Conservation (phyloP, 2,888 invertebrate genomes). For the Crocallis elinguaria region DNA sequence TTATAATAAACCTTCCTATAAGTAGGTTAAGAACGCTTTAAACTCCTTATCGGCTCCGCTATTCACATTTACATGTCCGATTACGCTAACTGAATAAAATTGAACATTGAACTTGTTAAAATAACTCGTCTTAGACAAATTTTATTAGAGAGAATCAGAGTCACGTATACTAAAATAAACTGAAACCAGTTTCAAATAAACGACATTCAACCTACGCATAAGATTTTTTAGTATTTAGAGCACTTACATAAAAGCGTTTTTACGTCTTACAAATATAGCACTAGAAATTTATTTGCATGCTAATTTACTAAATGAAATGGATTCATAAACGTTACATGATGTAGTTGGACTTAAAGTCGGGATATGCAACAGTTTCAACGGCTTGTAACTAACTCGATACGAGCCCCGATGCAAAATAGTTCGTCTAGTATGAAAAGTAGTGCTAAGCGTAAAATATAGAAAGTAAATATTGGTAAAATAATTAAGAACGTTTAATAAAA, state of each 20-base stretch:
- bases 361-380: constrained; percentile 45
- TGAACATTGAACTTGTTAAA: constrained; percentile 31
- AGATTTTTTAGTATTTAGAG: constrained; percentile 51
- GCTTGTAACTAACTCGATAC: constrained; percentile 46
- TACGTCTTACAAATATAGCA: constrained; percentile 51
- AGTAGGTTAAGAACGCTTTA: constrained; percentile 64
- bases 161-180: constrained; percentile 47
- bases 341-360: constrained; percentile 42
- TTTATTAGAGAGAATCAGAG: constrained; percentile 30
- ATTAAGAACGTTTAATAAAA: too few relatives aligned
- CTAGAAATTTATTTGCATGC: constrained; percentile 47
- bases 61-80: constrained; percentile 34
- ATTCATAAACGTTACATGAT: constrained; percentile 48
- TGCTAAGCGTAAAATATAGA: too few relatives aligned
- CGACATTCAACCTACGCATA: constrained; percentile 57
- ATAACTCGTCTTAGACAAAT: constrained; percentile 33
- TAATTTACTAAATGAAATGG: constrained; percentile 53
- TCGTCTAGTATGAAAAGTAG: too few relatives aligned
- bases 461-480: too few relatives aligned
- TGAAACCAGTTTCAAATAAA: constrained; percentile 49
- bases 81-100: constrained; percentile 38
- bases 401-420: too few relatives aligned
- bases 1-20: constrained; percentile 54
- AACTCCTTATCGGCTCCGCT: constrained; percentile 57
- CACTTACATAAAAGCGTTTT: constrained; percentile 64